Evolutionary conservation across 2,113 vertebrate species (phyloP).

Genomic region (Daphoenositta chrysoptera): DNA sequence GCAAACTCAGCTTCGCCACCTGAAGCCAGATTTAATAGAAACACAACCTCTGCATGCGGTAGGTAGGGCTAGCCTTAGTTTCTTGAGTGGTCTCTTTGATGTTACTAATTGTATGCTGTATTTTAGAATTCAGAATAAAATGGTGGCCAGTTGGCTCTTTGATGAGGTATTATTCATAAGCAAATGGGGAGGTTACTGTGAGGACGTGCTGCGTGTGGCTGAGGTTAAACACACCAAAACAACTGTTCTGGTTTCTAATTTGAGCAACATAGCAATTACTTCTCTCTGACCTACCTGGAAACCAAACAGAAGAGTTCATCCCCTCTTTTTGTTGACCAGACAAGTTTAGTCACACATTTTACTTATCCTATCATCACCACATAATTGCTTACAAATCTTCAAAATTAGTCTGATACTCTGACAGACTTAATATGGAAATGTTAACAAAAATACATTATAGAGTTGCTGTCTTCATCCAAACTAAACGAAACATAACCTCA

Average conservation of each 20-base stretch:
- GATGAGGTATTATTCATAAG: slow-evolving; percentile 17
- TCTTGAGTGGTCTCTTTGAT: slow-evolving; percentile 11
- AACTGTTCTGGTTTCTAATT: not conserved
- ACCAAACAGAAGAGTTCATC: not conserved
- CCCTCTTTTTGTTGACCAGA: not conserved
- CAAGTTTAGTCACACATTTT: not conserved
- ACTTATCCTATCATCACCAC: not conserved
- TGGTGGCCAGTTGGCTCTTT: not conserved
- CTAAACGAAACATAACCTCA: not conserved
- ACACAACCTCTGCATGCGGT: not conserved
- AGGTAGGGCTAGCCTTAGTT: not conserved
- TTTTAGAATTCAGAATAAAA: not conserved
- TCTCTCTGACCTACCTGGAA: slow-evolving; percentile 8
- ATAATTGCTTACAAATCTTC: slow-evolving; percentile 14
- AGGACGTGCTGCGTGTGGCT: not conserved
- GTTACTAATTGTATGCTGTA: not conserved
- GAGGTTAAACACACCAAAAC: not conserved
- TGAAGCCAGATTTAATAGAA: not conserved
- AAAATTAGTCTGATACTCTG: not conserved
- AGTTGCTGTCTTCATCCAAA: not conserved
- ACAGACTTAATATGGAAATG: not conserved
- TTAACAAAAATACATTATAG: not conserved
- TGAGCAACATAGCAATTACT: not conserved
- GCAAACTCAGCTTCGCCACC: not conserved
- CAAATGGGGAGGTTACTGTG: not conserved